phyloP scores from a whole-genome alignment of 2,797 vertebrate genomes.

The Dermochelys coriacea region DNA sequence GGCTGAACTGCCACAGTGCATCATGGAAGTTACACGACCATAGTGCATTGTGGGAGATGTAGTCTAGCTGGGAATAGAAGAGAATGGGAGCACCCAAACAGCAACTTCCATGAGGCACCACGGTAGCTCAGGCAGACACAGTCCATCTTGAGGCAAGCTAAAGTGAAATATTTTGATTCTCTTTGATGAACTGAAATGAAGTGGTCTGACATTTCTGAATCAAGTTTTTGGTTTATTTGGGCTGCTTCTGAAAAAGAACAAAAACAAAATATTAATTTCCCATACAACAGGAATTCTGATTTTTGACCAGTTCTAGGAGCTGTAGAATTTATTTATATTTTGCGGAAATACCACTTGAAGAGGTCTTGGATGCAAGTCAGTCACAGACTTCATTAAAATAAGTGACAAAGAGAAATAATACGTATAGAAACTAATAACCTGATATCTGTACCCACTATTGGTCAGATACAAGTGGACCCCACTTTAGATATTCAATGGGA shows the following conservation, averaged over 20 bases:
- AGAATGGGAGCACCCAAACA: neutral
- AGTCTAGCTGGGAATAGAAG: neutral
- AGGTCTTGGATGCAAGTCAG: neutral
- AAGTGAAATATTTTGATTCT: neutral
- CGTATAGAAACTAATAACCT: neutral
- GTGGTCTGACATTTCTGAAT: neutral
- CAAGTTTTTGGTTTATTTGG: neutral
- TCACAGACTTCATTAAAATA: neutral
- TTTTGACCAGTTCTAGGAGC: neutral
- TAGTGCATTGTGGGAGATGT: neutral
- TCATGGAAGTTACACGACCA: neutral
- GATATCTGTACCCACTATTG: neutral
- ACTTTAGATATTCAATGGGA: no score
- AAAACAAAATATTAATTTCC: neutral
- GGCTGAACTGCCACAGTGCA: neutral
- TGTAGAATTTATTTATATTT: neutral
- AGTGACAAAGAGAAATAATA: neutral
- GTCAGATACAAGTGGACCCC: neutral
- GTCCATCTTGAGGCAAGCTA: neutral
- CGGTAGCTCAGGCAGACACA: neutral
- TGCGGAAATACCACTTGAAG: neutral
- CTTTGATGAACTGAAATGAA: neutral
- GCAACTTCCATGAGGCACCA: neutral
- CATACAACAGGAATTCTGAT: neutral
- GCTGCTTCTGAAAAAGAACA: neutral